These are phyloP conservation scores for Colinus virginianus DNA, from an alignment of 2,113 vertebrate genomes.

Conservation along the genomic window DNA sequence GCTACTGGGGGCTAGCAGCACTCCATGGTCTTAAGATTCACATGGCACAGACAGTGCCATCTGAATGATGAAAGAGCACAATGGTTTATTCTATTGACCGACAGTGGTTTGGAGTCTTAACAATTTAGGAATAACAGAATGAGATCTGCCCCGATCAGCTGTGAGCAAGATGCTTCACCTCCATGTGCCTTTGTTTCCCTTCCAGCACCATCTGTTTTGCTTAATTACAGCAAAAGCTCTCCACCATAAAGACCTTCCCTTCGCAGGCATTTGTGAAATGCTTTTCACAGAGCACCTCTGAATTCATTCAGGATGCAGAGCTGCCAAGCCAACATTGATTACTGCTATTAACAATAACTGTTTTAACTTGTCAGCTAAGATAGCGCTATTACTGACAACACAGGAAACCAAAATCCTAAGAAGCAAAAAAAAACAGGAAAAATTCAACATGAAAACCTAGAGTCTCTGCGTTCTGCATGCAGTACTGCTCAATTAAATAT, in stretches of 20 bases:
- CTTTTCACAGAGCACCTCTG: neutral
- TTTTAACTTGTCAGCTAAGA: slow-evolving; percentile 21
- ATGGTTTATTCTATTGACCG: neutral
- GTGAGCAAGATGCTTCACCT: slow-evolving; percentile 56
- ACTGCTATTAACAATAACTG: slow-evolving; percentile 1
- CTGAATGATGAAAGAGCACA: neutral
- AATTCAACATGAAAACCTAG: neutral
- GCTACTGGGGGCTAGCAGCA: neutral
- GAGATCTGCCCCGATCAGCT: slow-evolving; percentile 37
- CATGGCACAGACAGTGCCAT: rapidly evolving
- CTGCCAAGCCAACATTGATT: slow-evolving; percentile 28
- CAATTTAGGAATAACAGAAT: neutral
- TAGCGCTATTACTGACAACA: neutral
- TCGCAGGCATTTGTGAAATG: slow-evolving; percentile 54
- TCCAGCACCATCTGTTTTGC: slow-evolving; percentile 57
- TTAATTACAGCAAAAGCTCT: slow-evolving; percentile 42
- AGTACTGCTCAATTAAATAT: neutral
- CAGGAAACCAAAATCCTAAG: neutral
- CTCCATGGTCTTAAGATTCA: neutral
- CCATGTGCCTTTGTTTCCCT: slow-evolving; percentile 44
- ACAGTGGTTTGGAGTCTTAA: neutral
- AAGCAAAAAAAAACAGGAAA: neutral
- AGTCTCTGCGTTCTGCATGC: neutral
- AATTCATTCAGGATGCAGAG: slow-evolving; percentile 10
- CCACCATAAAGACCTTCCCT: slow-evolving; percentile 8